Base-by-base conservation (phyloP, 2,113 vertebrate genomes). In the Geothlypis trichas region DNA sequence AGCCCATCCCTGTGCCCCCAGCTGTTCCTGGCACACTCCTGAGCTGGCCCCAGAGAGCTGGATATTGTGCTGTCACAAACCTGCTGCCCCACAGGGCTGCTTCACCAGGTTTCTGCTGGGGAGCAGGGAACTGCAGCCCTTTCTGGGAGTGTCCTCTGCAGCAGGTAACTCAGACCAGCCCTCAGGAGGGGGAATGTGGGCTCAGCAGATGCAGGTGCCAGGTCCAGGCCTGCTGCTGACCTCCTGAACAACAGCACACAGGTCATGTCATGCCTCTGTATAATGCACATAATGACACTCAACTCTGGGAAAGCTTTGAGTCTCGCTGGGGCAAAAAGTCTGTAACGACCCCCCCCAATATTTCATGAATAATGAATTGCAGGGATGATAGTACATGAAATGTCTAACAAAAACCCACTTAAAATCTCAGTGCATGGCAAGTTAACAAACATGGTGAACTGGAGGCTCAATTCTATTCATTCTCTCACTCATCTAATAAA, bases 211-310 rank as follows among this genome's bases (percentile, higher is more conserved):
- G 42, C 5, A 3, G n/a, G 46, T 52, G 85, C 46, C 22, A 46
- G 0, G 0, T 31, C 1, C 4, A 35, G 49, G 35, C 49, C 62
- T 95, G 51, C 15, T 1, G 0, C 22, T 89, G 92, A 86, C 51
- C 89, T 74, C 76, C 67, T 2, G 11, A 39, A 37, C 76, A 15
- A 12, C 0, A 0, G 5, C 2, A 2, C 66, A 26, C 77, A 89
- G 77, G 94, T 66, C 12, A 33, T 22, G 73, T 82, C 74, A 54
- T 13, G 59, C 15, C 31, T 66, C 15, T 68, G 5, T 4, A 7
- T 13, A n/a, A 37, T 8, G 61, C 18, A 84, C 28, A 31, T 12
- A 15, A 42, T 11, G 44, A 58, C 3, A 37, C 20, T 13, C 44
- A 89, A 16, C 58, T 69, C 27, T 61, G 44, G 19, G 14, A 66